phyloP scores from a whole-genome alignment of 2,797 vertebrate genomes.

The Natrix natrix region DNA sequence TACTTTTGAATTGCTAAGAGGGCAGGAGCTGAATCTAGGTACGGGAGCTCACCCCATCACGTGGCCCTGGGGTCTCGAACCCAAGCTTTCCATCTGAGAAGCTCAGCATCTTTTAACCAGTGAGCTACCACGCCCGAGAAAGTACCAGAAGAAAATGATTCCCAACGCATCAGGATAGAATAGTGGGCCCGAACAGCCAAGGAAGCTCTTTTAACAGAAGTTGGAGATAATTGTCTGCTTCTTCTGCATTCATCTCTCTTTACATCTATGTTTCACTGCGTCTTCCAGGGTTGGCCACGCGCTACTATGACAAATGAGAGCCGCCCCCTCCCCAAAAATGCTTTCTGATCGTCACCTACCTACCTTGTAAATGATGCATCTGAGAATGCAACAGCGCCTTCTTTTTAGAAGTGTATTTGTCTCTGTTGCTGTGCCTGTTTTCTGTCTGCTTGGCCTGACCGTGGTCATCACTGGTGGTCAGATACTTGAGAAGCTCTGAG shows the following conservation, averaged over 20 bases:
- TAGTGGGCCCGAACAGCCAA: too few relatives aligned
- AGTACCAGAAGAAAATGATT: not conserved
- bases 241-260: too few relatives aligned
- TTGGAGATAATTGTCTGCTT: not conserved
- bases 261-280: not conserved
- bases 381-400: constrained; percentile 83
- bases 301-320: fast-evolving
- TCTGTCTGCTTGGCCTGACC: constrained; percentile 89
- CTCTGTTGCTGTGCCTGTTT: constrained; percentile 80
- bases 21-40: not conserved
- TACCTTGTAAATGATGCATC: constrained; percentile 95
- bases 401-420: constrained; percentile 93
- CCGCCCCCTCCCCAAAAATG: constrained; percentile 20
- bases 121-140: not conserved
- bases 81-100: not conserved
- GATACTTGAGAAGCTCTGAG: constrained; percentile 99
- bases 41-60: not conserved
- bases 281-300: not conserved
- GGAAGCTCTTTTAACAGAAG: too few relatives aligned
- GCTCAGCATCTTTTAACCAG: not conserved
- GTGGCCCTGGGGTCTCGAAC: not conserved
- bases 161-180: not conserved
- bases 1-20: not conserved
- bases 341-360: constrained; percentile 70
- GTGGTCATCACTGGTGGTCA: constrained; percentile 94